Evolutionary conservation across 2,888 invertebrate species (phyloP).

Genomic region (Tyria jacobaeae): DNA sequence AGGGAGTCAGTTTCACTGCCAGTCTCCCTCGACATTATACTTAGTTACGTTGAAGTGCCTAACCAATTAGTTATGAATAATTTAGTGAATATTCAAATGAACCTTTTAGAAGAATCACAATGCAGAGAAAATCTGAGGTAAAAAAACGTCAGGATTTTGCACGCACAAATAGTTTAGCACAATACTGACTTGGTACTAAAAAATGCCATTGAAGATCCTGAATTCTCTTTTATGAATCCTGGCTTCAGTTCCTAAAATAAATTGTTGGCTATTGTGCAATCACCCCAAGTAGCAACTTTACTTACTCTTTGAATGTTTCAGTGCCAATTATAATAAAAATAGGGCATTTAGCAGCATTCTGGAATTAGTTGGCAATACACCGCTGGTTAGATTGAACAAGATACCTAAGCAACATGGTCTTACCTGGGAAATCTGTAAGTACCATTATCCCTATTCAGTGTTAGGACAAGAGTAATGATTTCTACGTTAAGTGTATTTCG

Average conservation of each 20-base stretch:
- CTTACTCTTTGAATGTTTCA: too few species aligned
- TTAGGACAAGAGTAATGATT: neutral
- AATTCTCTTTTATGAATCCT: too few species aligned
- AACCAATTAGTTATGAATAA: conserved; percentile 21
- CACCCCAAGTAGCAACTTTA: too few species aligned
- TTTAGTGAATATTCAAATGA: conserved; percentile 18
- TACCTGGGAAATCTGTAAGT: conserved; percentile 94
- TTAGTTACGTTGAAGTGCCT: neutral
- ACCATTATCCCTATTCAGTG: neutral
- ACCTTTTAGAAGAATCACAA: conserved; percentile 4
- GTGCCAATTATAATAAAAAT: conserved; percentile 7
- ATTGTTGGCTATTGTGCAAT: too few species aligned
- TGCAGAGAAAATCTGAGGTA: conserved; percentile 9
- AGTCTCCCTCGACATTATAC: neutral
- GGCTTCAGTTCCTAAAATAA: too few species aligned
- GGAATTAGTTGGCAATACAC: conserved; percentile 92
- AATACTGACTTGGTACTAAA: too few species aligned
- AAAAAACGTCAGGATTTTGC: neutral
- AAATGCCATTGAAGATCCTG: too few species aligned
- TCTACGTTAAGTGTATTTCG: too few species aligned
- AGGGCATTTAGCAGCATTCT: conserved; percentile 62
- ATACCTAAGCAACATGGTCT: conserved; percentile 91
- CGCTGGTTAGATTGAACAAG: conserved; percentile 90
- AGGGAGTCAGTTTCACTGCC: neutral
- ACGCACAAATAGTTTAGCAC: neutral